Evolutionary conservation across 2,113 vertebrate species (phyloP), one percentile per base, ranked within the genome.

Genomic region (Gymnogyps californianus): DNA sequence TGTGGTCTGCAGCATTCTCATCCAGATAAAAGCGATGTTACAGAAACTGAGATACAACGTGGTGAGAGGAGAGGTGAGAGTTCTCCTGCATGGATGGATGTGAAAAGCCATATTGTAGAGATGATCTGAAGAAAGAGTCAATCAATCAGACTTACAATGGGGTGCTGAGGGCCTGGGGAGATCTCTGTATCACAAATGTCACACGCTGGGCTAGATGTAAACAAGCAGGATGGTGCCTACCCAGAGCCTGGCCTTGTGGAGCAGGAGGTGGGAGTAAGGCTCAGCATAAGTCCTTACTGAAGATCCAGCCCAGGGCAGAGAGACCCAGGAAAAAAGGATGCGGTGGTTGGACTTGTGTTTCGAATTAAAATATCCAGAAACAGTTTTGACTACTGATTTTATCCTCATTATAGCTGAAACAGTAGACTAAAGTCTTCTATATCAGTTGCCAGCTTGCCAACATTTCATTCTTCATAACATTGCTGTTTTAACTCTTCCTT

Each of bases 301-400:
- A 58, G 21, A 49, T 65, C 7, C 40, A 72, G 17, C 3, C 9
- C 24, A 49, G 16, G 5, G 1, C 13, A 84, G 36, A 57, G 16
- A 88, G 1, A 87, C 2, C 0, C 12, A 40, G 16, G 16, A 20
- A 36, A 66, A 70, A 85, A 58, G 24, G 1, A 10, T 1, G 1
- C 5, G 10, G 20, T 13, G 1, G 4, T 16, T 61, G 14, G 16
- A 36, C 10, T 49, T 36, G 2, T 47, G 12, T 25, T 88, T 90
- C 4, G 10, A 67, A 42, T 29, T 72, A 52, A 57, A 52, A 76
- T 16, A 71, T 34, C 10, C 16, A 86, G 42, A 76, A 71, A 17
- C 3, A 24, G 3, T 42, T 83, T 85, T 82, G 32, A 29, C 10
- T 57, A 9, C 11, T 29, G 21, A 64, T 21, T 91, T 88, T 93